Evolutionary conservation across 2,797 vertebrate species (phyloP).

Genomic region (Otolemur crassicaudatus): DNA sequence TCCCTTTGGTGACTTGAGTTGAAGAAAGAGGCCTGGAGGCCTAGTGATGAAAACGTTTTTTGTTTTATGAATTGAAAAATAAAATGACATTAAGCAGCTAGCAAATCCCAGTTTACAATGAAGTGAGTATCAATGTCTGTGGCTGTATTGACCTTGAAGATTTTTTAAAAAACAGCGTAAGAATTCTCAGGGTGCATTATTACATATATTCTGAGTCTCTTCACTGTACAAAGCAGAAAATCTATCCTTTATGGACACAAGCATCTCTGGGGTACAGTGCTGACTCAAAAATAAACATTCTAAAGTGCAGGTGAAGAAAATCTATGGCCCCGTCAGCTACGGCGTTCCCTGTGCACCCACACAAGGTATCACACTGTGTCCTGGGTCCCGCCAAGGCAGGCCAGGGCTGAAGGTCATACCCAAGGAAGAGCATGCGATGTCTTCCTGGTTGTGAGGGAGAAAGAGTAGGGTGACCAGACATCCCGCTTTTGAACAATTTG

Average conservation of each 20-base stretch:
- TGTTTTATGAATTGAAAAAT: slow-evolving; percentile 69
- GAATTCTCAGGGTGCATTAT: slow-evolving; percentile 34
- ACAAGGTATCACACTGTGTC: not conserved
- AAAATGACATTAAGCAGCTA: slow-evolving; percentile 64
- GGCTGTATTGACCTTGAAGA: slow-evolving; percentile 65
- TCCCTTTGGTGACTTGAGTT: slow-evolving; percentile 24
- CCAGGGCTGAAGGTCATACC: not conserved
- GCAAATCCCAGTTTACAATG: slow-evolving; percentile 59
- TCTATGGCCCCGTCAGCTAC: not conserved
- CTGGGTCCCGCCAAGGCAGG: rapidly evolving
- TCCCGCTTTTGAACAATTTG: too few relatives aligned
- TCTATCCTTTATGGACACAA: slow-evolving; percentile 40
- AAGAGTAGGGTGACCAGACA: too few relatives aligned
- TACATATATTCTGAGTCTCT: slow-evolving; percentile 21
- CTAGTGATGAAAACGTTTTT: slow-evolving; percentile 51
- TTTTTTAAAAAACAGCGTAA: not conserved
- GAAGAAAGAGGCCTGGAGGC: slow-evolving; percentile 71
- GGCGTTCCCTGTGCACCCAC: not conserved
- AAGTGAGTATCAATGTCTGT: slow-evolving; percentile 55
- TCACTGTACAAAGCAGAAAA: slow-evolving; percentile 63
- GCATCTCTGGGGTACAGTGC: not conserved
- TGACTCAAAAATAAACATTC: slow-evolving; percentile 47
- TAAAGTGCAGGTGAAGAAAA: slow-evolving; percentile 2
- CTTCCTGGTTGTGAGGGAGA: not conserved
- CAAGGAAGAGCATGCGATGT: not conserved